Conservation (phyloP, 2,797 vertebrate species). For the Varecia variegata region DNA sequence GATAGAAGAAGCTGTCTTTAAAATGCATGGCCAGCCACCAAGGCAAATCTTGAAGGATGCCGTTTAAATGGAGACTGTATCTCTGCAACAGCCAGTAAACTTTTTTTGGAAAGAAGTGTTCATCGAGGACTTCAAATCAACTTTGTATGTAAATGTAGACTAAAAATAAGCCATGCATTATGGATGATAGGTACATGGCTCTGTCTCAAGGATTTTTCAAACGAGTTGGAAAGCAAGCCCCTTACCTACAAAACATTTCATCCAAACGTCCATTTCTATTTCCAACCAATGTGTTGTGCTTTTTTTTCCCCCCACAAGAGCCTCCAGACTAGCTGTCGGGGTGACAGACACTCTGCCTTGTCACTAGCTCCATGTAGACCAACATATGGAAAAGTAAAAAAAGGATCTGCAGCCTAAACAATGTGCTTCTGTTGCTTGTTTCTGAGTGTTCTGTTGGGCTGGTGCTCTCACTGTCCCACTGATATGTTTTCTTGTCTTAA, state of each 20-base stretch:
- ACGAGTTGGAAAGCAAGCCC: conserved; percentile 64
- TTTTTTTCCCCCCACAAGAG: conserved; percentile 10
- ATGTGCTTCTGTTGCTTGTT: conserved; percentile 74
- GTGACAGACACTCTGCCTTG: conserved; percentile 79
- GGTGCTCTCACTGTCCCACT: conserved; percentile 71
- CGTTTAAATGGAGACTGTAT: conserved; percentile 69
- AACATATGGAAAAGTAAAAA: conserved; percentile 80
- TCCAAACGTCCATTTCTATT: conserved; percentile 69
- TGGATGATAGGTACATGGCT: conserved; percentile 73
- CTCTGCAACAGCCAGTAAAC: conserved; percentile 72
- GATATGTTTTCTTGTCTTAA: conserved; percentile 76
- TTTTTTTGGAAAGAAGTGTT: conserved; percentile 76
- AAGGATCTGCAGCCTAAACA: conserved; percentile 75
- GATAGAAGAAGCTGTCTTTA: conserved; percentile 62
- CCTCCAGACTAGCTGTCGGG: conserved; percentile 73
- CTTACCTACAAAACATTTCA: conserved; percentile 77
- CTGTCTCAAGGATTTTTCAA: conserved; percentile 69
- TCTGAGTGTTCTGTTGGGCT: conserved; percentile 68
- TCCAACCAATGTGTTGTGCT: conserved; percentile 68
- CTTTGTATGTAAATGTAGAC: conserved; percentile 76
- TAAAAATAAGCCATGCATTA: conserved; percentile 73
- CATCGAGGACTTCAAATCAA: conserved; percentile 67
- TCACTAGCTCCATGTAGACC: conserved; percentile 73
- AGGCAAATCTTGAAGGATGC: conserved; percentile 53
- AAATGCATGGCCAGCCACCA: conserved; percentile 73